Evolutionary conservation across 1,140 invertebrate genomes (phyloP), one percentile per base, ranked within the genome.

Genomic region (Aphelinus certus): DNA sequence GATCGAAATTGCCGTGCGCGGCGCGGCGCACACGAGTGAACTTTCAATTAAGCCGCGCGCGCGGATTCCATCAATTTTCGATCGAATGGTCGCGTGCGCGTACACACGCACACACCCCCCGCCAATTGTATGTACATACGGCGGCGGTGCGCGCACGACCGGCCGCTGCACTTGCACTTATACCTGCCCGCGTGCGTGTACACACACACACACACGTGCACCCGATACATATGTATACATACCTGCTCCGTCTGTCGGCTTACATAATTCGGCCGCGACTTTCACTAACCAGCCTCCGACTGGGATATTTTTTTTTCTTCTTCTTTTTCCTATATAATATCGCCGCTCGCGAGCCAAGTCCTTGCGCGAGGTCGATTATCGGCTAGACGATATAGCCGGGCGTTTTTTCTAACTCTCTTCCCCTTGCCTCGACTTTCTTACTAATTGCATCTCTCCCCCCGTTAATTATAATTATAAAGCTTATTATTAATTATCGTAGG

Each of bases 231-330:
- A 26, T 0, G 26, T 26, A 26, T 26, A 26, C 26, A 26, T 26
- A 26, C 26, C 26, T 26, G 26, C 26, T 26, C 26, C 26, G 26
- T 26, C 26, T 26, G 2, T 0, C 0, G 49, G 5, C 48, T 73
- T 73, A 73, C 72, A 68, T 73, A 67, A 73, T 73, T 67, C 51
- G 51, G 48, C 65, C 58, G 58, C 48, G 66, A 73, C 72, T 73
- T 73, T 73, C 71, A 66, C 71, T 60, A 60, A 46, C 26, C 49
- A 43, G 48, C 51, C 55, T 48, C 48, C 26, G 69, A 53, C 61
- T 56, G 56, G 60, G 26, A 71, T 57, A 62, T 66, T 60, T 73
- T 66, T 73, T 26, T 26, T 26, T 26, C 26, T 26, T 26, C 26
- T 26, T 26, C 0, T 26, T 26, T 26, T 26, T 26, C 26, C 26